Percentiles rank a stretch among this genome's conserved stretches.
phyloP scores from a whole-genome alignment of 2,113 vertebrate species.

The Antechinus flavipes region DNA sequence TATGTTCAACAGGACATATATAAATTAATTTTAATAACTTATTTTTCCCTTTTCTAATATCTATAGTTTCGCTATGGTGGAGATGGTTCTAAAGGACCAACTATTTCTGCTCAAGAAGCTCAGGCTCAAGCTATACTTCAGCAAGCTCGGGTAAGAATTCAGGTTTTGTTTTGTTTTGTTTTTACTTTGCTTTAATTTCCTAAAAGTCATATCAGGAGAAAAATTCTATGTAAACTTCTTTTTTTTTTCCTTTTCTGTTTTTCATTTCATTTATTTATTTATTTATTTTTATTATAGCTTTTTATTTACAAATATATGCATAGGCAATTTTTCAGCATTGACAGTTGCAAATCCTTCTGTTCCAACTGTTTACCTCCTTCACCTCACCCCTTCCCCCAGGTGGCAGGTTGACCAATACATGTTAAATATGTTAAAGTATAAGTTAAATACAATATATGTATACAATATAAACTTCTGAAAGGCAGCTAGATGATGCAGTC shows the following conservation, averaged over 20 bases:
- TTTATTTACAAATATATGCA: too few relatives aligned
- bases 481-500: too few relatives aligned
- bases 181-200: background rate
- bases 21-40: background rate
- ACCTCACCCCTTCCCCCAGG: too few relatives aligned
- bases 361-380: too few relatives aligned
- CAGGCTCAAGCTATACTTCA: constrained; percentile 99
- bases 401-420: too few relatives aligned
- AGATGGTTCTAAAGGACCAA: constrained; percentile 95
- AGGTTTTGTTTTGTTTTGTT: background rate
- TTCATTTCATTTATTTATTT: too few relatives aligned
- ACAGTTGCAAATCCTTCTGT: too few relatives aligned
- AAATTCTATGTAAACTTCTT: background rate
- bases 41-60: constrained; percentile 31
- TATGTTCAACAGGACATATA: background rate
- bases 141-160: constrained; percentile 94
- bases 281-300: too few relatives aligned
- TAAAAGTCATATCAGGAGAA: background rate
- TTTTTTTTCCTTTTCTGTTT: too few relatives aligned
- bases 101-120: constrained; percentile 95
- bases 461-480: background rate
- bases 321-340: too few relatives aligned
- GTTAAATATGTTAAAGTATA: too few relatives aligned
- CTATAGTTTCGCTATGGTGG: constrained; percentile 96
- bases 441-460: too few relatives aligned